phyloP scores from a whole-genome alignment of 2,888 invertebrate species.

The Smittia aterrima region DNA sequence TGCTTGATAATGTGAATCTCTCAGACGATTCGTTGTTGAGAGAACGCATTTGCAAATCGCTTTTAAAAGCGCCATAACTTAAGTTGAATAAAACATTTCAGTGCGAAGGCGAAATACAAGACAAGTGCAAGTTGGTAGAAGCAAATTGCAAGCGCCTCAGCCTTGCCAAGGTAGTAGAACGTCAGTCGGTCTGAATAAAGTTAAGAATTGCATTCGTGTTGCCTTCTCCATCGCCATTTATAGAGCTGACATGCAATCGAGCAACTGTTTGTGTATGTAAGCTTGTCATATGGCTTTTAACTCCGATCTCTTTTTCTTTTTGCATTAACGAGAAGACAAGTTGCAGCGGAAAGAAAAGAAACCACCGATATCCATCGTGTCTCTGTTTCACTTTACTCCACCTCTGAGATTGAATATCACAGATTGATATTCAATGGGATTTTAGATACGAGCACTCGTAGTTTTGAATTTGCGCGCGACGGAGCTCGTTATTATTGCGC shows the following conservation, averaged over 20 bases:
- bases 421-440: conserved; percentile 34
- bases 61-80: too few relatives aligned
- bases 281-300: conserved; percentile 32
- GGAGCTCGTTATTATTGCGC: not conserved
- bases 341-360: conserved; percentile 17
- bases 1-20: too few relatives aligned
- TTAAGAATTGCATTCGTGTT: not conserved
- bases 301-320: not conserved
- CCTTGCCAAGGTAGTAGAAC: not conserved
- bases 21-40: too few relatives aligned
- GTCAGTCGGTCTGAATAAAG: not conserved
- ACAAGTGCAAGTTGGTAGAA: too few relatives aligned
- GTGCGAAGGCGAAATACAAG: too few relatives aligned
- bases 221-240: conserved; percentile 21
- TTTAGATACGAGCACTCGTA: not conserved
- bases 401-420: not conserved
- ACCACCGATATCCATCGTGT: conserved; percentile 12
- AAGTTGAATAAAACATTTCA: too few relatives aligned
- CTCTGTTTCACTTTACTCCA: not conserved
- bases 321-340: not conserved
- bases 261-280: conserved; percentile 21
- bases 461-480: not conserved
- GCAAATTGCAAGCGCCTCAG: too few relatives aligned
- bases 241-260: not conserved
- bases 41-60: too few relatives aligned